These are phyloP conservation scores for Ceratosolen solmsi DNA, from an alignment of 1,140 invertebrate genomes.

Conservation along the genomic window DNA sequence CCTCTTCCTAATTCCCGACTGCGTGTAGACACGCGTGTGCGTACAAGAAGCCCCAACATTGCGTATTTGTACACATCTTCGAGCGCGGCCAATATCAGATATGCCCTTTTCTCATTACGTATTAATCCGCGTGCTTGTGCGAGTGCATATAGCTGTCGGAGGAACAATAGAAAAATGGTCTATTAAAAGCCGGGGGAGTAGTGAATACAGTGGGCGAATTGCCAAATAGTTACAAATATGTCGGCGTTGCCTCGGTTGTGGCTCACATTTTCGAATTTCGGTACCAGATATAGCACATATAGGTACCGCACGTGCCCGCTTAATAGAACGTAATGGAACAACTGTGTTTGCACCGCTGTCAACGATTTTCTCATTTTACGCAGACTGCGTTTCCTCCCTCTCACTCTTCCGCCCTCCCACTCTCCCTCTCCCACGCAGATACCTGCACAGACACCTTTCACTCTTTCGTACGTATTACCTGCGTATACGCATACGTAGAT, in stretches of 20 bases:
- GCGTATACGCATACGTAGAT: background rate
- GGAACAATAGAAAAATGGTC: background rate
- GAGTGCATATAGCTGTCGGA: background rate
- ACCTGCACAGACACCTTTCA: background rate
- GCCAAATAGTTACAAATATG: constrained; percentile 25
- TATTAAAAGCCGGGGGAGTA: constrained; percentile 12
- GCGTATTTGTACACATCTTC: no score
- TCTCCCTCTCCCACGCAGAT: background rate
- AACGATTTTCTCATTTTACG: constrained; percentile 29
- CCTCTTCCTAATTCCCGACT: background rate
- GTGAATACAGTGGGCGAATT: background rate
- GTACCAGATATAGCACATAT: background rate
- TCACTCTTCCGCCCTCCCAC: no score
- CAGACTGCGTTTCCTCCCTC: background rate
- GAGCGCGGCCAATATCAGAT: no score
- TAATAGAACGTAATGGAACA: constrained; percentile 32
- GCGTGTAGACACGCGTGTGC: no score
- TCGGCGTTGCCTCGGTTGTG: background rate
- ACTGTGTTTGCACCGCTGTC: constrained; percentile 21
- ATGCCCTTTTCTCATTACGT: background rate
- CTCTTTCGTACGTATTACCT: background rate
- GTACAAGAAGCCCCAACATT: no score
- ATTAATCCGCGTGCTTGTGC: background rate
- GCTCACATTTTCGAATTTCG: constrained; percentile 22
- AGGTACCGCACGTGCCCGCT: background rate